Conservation (phyloP, 2,888 invertebrate species). For the Melikaiella ostensackeni region DNA sequence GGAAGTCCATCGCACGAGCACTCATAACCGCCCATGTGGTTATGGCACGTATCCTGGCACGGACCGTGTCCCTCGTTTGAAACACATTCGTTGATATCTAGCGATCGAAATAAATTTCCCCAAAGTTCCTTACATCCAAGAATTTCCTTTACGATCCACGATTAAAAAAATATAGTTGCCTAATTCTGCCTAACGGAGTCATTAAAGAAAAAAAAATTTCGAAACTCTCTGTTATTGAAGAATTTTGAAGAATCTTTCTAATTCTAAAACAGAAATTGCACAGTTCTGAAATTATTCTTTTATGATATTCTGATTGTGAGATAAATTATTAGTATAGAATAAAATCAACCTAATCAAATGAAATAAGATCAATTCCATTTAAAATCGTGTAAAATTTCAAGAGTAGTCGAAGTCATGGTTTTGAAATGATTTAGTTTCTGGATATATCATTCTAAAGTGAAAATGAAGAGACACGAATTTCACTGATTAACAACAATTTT, state of each 20-base stretch:
- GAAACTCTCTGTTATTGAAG: conserved; percentile 11
- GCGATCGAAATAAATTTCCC: conserved; percentile 34
- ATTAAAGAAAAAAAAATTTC: conserved; percentile 5
- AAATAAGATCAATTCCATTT: too few relatives aligned
- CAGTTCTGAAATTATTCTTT: not conserved
- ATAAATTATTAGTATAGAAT: not conserved
- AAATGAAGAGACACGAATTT: too few relatives aligned
- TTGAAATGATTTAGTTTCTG: too few relatives aligned
- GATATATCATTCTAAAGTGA: too few relatives aligned
- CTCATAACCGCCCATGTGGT: conserved; percentile 80
- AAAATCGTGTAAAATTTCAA: too few relatives aligned
- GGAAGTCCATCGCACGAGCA: conserved; percentile 81
- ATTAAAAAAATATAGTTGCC: conserved; percentile 11
- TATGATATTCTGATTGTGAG: not conserved
- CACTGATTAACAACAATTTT: too few relatives aligned
- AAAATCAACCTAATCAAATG: not conserved
- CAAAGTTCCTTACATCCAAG: conserved; percentile 3
- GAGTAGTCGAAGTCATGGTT: too few relatives aligned
- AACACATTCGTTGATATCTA: conserved; percentile 82
- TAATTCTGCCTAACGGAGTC: conserved; percentile 4
- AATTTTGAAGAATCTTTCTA: conserved; percentile 34
- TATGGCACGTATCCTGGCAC: conserved; percentile 82
- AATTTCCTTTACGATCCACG: not conserved
- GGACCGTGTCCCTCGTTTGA: conserved; percentile 83
- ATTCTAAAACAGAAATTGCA: conserved; percentile 24